Evolutionary conservation across 2,888 invertebrate genomes (phyloP), one percentile per base, ranked within the genome.

Genomic region (Zygaena filipendulae): DNA sequence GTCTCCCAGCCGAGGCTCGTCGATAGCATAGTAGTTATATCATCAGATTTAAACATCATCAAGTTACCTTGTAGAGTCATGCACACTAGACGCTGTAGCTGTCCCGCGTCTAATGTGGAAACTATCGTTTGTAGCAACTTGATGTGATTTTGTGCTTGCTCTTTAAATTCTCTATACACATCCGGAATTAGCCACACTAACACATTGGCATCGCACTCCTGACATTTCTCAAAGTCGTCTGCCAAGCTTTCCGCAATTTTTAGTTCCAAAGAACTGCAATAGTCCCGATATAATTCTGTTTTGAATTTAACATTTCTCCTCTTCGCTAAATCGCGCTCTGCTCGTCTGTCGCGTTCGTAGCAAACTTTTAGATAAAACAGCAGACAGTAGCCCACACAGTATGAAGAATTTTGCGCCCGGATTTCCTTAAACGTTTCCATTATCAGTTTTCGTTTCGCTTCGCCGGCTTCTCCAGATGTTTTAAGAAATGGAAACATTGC

Each of bases 1-100:
- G 97, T 96, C 71, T 98, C 97, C 95, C 97, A 99, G 32, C 87
- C 85, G 30, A 98, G 80, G 52, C 95, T 97, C 22, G 90, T 88
- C 35, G 89, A 90, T 45, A 92, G 67, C 62, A 92, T 83, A 21
- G 86, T 81, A 32, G 87, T 85, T 23, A 92, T 82, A 31, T 88
- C 88, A 45, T 92, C 92, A 21, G 84, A 84, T 57, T 90, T 91
- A 45, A 92, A 87, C 86, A 92, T 91, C 53, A 87, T 87, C 35
- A 92, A 67, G 50, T 90, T 92, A 29, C 94, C 95, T 71, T 95
- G 94, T 48, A 96, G 82, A 39, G 97, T 91, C 55, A 91, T 87
- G 66, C 95, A 95, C 38, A 97, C 88, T 30, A 98, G 81, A 47
- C 92, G 91, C 59, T 96, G 93, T 36, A 98, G 80, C 75, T 97